These are phyloP conservation scores for Bradysia coprophila DNA, from an alignment of 1,140 invertebrate species.

Conservation along the genomic window DNA sequence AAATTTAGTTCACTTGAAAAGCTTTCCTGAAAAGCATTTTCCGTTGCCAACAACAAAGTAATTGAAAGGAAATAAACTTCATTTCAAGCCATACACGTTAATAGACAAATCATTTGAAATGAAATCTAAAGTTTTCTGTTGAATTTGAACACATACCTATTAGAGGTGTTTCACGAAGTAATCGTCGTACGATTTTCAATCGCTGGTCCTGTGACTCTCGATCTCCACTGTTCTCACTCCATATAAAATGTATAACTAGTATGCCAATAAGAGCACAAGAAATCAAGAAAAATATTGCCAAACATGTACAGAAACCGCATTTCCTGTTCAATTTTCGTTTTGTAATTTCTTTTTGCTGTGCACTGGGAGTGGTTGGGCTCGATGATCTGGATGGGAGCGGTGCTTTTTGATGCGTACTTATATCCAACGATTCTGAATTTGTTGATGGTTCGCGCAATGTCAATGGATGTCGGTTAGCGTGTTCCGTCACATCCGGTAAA, in stretches of 20 bases:
- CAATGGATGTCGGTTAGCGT: constrained; percentile 20
- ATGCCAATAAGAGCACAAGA: background rate
- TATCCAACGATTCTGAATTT: constrained; percentile 18
- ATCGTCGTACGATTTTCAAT: constrained; percentile 30
- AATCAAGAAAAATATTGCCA: background rate
- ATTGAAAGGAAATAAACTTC: no score
- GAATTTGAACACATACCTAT: constrained; percentile 9
- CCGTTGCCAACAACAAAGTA: no score
- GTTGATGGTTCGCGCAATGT: constrained; percentile 21
- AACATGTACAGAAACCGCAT: background rate
- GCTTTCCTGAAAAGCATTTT: no score
- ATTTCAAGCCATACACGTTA: no score
- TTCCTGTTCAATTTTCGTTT: constrained; percentile 10
- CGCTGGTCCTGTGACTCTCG: constrained; percentile 33
- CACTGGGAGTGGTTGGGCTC: constrained; percentile 6
- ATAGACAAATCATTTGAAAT: no score
- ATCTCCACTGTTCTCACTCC: constrained; percentile 20
- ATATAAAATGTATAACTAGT: background rate
- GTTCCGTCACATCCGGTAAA: constrained; percentile 21
- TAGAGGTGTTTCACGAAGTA: constrained; percentile 37
- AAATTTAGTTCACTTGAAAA: no score
- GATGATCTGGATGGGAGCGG: constrained; percentile 3
- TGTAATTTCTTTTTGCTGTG: constrained; percentile 6
- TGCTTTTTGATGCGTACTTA: constrained; percentile 12
- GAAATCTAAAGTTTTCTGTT: no score